Conservation (phyloP, 1,140 invertebrate genomes). For the Arion vulgaris region DNA sequence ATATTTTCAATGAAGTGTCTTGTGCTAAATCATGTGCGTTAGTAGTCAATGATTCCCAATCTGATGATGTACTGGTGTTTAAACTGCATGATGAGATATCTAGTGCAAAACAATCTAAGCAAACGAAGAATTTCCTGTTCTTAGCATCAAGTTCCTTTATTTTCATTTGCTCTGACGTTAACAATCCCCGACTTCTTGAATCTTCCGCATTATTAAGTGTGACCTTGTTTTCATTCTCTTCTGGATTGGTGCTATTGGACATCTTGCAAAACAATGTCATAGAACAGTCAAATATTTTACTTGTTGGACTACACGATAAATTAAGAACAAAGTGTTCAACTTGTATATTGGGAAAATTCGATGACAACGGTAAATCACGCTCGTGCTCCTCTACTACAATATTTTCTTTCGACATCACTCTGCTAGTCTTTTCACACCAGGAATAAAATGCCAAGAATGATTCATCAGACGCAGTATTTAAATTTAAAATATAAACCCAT, state of each 20-base stretch:
- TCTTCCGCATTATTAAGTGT: not conserved
- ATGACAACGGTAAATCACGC: conserved; percentile 66
- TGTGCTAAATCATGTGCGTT: no score
- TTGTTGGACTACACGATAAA: conserved; percentile 54
- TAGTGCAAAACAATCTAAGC: conserved; percentile 24
- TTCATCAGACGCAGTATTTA: no score
- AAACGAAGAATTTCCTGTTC: not conserved
- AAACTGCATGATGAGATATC: not conserved
- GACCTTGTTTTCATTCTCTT: not conserved
- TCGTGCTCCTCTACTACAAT: conserved; percentile 11
- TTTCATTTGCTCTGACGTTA: not conserved
- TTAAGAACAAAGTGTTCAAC: conserved; percentile 66
- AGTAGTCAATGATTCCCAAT: no score
- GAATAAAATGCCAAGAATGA: no score
- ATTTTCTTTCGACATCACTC: no score
- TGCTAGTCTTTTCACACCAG: no score
- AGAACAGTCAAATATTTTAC: conserved; percentile 53
- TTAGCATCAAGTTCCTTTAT: not conserved
- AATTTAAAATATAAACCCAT: no score
- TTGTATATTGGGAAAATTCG: conserved; percentile 65
- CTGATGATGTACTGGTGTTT: no score
- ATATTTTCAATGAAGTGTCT: not conserved
- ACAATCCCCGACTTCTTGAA: not conserved
- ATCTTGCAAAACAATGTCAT: conserved; percentile 50
- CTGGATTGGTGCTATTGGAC: not conserved